These are phyloP conservation scores for Chrosomus eos DNA, from an alignment of 2,797 vertebrate species.

Conservation along the genomic window DNA sequence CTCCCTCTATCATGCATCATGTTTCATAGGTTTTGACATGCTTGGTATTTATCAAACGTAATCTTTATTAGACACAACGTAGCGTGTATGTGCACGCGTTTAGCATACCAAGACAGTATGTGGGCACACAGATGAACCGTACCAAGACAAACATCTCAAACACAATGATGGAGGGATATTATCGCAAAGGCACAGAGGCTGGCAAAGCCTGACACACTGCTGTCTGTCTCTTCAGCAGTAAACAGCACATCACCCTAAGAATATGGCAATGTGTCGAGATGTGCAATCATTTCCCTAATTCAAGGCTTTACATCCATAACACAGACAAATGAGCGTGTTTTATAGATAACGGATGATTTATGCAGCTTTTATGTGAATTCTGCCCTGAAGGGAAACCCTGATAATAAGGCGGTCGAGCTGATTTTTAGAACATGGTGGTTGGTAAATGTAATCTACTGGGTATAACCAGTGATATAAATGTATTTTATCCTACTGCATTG, in stretches of 20 bases:
- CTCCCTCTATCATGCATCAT: constrained; percentile 41
- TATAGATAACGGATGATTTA: constrained; percentile 7
- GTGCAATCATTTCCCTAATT: constrained; percentile 2
- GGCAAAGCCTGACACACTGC: constrained; percentile 27
- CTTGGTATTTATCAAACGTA: constrained; percentile 46
- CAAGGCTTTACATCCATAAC: background rate
- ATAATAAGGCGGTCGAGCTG: background rate
- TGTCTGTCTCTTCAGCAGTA: constrained; percentile 34
- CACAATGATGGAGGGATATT: constrained; percentile 24
- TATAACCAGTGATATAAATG: background rate
- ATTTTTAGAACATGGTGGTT: background rate
- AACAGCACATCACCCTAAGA: constrained; percentile 11
- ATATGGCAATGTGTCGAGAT: constrained; percentile 1
- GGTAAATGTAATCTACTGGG: background rate
- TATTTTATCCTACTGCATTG: too few relatives aligned
- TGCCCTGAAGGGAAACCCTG: background rate
- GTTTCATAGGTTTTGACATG: constrained; percentile 41
- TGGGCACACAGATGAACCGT: constrained; percentile 8
- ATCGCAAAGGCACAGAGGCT: constrained; percentile 40
- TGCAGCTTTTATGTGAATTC: constrained; percentile 1
- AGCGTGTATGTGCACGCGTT: background rate
- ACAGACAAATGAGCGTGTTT: constrained; percentile 22
- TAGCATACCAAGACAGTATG: constrained; percentile 33
- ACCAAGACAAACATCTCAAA: constrained; percentile 47
- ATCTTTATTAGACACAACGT: constrained; percentile 41